Evolutionary conservation across 2,113 vertebrate species (phyloP), one percentile per base, ranked within the genome.

Genomic region (Nanorana parkeri): DNA sequence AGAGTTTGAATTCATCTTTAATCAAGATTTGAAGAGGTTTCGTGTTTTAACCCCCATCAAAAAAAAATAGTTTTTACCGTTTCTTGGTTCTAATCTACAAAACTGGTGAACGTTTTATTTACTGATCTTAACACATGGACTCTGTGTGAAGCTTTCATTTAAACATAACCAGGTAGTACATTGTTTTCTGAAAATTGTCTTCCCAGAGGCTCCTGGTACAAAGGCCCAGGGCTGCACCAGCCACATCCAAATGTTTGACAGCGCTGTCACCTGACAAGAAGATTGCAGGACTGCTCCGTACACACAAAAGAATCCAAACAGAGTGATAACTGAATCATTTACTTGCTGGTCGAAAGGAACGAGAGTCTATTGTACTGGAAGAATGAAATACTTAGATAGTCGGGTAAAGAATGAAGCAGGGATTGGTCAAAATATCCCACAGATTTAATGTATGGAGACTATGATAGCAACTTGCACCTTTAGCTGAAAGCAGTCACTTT

Each of bases 181-280:
- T n/a, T 28, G 21, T 52, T 66, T 56, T 24, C 20, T 78, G 4
- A 16, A 66, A 32, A 36, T 51, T 7, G 20, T 79, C 21, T 47
- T 29, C 29, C 65, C 28, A 20, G 21, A 60, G 66, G 41, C 23
- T n/a, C 23, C 20, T 5, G 29, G 29, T 28, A 41, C 54, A 80
- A 80, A 80, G 60, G 54, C 26, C 19, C 28, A 24, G 58, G 60
- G 47, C 61, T 20, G 21, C 17, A 24, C 26, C 56, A 71, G 56
- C 36, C 19, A 81, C 68, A 63, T 64, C 36, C 78, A 64, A 63
- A 72, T 80, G 78, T 56, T 28, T 26, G 32, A 51, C 68, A 58
- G 66, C 4, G 11, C 24, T 74, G 63, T 29, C 77, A 52, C 11
- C 66, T 79, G 76, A 79, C 63, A 79, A 79, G 61, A 84, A 26